These are phyloP conservation scores for Perizoma affinitatum DNA, from an alignment of 2,888 invertebrate genomes.

Conservation along the genomic window DNA sequence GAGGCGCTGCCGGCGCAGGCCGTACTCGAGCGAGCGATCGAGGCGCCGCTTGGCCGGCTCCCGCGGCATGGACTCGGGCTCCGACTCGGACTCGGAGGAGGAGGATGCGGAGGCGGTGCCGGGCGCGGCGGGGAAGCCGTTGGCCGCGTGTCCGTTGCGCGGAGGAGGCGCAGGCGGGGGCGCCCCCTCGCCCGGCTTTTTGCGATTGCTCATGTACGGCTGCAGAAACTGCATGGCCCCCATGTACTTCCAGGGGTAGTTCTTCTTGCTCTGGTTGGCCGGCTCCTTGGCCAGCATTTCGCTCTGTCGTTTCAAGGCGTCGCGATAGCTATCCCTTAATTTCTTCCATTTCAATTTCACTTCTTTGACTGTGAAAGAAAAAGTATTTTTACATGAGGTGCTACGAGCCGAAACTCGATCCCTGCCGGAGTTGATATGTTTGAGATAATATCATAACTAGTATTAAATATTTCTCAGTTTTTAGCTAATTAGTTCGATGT, in stretches of 20 bases:
- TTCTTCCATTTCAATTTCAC: conserved; percentile 79
- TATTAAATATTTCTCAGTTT: no score
- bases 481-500: no score
- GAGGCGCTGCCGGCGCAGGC: conserved; percentile 23
- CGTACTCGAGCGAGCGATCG: conserved; percentile 18
- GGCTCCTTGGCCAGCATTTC: conserved; percentile 67
- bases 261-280: conserved; percentile 54
- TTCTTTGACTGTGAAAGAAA: conserved; percentile 67
- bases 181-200: conserved; percentile 58
- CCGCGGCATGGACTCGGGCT: conserved; percentile 47
- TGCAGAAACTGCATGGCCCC: conserved; percentile 75
- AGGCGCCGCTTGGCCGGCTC: conserved; percentile 31
- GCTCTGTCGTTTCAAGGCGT: conserved; percentile 73
- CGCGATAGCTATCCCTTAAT: conserved; percentile 76
- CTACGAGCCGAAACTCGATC: no score
- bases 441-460: no score
- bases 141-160: conserved; percentile 36
- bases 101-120: conserved; percentile 31
- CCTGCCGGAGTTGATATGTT: no score
- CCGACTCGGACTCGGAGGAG: conserved; percentile 46
- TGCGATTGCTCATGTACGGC: conserved; percentile 75
- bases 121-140: conserved; percentile 17
- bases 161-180: conserved; percentile 28
- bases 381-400: not conserved
- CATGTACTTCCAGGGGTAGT: conserved; percentile 76